phyloP scores from a whole-genome alignment of 2,888 invertebrate genomes.

The Nephrocerus scutellatus region DNA sequence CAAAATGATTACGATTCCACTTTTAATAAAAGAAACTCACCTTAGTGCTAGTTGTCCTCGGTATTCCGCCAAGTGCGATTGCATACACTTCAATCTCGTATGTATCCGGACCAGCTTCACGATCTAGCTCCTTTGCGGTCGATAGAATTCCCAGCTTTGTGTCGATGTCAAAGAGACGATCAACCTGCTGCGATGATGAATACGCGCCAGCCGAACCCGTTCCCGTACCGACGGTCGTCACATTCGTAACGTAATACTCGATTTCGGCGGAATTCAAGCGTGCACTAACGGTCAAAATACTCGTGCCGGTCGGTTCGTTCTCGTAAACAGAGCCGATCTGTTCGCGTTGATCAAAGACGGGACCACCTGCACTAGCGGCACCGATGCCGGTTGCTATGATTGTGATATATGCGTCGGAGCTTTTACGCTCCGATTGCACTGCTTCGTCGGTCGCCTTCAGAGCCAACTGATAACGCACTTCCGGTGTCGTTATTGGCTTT shows the following conservation, averaged over 20 bases:
- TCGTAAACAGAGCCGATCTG: constrained; percentile 77
- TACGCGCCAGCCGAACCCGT: constrained; percentile 11
- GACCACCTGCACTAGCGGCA: constrained; percentile 39
- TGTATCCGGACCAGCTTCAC: constrained; percentile 72
- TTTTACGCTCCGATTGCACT: constrained; percentile 77
- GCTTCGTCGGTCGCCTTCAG: constrained; percentile 89
- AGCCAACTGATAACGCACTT: constrained; percentile 72
- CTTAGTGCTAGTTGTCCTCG: constrained; percentile 75
- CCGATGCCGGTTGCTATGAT: constrained; percentile 60
- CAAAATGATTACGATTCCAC: no score
- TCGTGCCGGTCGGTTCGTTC: constrained; percentile 81
- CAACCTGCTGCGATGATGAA: constrained; percentile 58
- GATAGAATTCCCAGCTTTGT: constrained; percentile 80
- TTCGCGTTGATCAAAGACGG: constrained; percentile 57
- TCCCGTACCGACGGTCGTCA: constrained; percentile 49
- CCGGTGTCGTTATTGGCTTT: constrained; percentile 55
- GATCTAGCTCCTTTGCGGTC: constrained; percentile 74
- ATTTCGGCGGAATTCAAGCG: constrained; percentile 60
- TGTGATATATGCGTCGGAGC: constrained; percentile 79
- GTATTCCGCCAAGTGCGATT: constrained; percentile 64
- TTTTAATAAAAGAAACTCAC: constrained; percentile 51
- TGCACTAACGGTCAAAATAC: constrained; percentile 73
- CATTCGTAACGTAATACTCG: constrained; percentile 87
- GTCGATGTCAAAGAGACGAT: constrained; percentile 87
- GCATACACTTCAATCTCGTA: constrained; percentile 84